Conservation (phyloP, 1,140 invertebrate species). For the Drosophila subobscura region DNA sequence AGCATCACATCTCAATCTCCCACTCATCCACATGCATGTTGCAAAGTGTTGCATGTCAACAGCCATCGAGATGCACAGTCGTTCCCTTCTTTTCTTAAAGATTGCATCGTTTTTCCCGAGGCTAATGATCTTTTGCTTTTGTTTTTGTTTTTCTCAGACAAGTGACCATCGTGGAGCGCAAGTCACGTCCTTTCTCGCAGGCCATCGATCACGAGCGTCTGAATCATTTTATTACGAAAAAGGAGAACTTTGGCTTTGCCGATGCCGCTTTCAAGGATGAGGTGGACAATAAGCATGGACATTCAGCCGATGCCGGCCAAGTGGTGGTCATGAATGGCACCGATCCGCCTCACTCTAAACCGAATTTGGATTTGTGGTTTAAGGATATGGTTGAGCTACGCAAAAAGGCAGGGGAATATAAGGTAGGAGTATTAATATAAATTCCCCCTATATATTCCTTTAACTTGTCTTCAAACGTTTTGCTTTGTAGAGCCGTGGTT, state of each 20-base stretch:
- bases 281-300: constrained; percentile 53
- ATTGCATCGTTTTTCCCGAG: not conserved
- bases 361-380: constrained; percentile 89
- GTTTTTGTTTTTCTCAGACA: constrained; percentile 60
- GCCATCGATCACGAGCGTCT: constrained; percentile 88
- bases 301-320: constrained; percentile 36
- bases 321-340: constrained; percentile 73
- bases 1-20: constrained; percentile 25
- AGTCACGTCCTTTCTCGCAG: constrained; percentile 90
- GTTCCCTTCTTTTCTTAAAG: constrained; percentile 12
- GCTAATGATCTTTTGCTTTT: constrained; percentile 33
- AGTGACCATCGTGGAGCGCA: constrained; percentile 79
- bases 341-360: constrained; percentile 76
- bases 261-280: constrained; percentile 64
- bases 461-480: not conserved
- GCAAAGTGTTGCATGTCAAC: constrained; percentile 44
- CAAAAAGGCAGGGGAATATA: constrained; percentile 95
- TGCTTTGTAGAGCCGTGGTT: constrained; percentile 90
- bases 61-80: constrained; percentile 28
- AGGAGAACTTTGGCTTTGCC: constrained; percentile 81
- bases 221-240: constrained; percentile 80
- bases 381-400: constrained; percentile 93
- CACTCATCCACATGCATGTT: constrained; percentile 51
- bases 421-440: constrained; percentile 85
- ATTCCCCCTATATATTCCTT: too few relatives aligned